Evolutionary conservation across 2,888 invertebrate species (phyloP).

Genomic region (Hirtodrosophila histrioides): DNA sequence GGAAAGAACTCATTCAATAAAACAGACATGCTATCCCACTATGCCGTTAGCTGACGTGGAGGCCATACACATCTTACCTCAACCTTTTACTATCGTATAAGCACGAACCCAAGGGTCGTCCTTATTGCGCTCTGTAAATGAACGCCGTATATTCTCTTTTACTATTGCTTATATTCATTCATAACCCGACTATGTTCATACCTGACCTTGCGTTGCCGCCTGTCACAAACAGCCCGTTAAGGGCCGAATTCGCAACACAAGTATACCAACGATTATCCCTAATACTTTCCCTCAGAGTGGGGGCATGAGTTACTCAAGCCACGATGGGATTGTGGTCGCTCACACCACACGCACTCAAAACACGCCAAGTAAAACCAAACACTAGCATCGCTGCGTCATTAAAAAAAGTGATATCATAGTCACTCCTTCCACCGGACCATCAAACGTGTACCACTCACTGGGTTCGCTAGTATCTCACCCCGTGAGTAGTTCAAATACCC

Average conservation of each 20-base stretch:
- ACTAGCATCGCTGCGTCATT: not conserved
- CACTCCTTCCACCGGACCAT: no score
- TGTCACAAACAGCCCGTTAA: no score
- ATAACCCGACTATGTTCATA: not conserved
- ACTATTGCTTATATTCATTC: conserved; percentile 10
- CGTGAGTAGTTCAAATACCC: no score
- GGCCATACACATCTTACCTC: not conserved
- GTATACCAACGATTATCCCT: conserved; percentile 4
- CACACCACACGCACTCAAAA: not conserved
- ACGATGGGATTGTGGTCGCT: not conserved
- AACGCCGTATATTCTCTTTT: conserved; percentile 8
- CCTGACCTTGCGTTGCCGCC: not conserved
- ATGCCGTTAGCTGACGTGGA: conserved; percentile 6
- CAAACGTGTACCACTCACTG: no score
- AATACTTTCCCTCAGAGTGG: not conserved
- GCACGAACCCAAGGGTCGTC: conserved; percentile 5
- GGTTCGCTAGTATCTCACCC: no score
- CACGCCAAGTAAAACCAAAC: not conserved
- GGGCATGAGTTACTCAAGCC: not conserved
- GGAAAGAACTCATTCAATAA: conserved; percentile 8
- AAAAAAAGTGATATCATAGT: no score
- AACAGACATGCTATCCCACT: not conserved
- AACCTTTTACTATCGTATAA: conserved; percentile 11
- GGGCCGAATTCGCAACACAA: not conserved
- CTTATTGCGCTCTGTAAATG: conserved; percentile 11